These are phyloP conservation scores for Mustelus asterias DNA, from an alignment of 2,113 vertebrate species.

Conservation along the genomic window DNA sequence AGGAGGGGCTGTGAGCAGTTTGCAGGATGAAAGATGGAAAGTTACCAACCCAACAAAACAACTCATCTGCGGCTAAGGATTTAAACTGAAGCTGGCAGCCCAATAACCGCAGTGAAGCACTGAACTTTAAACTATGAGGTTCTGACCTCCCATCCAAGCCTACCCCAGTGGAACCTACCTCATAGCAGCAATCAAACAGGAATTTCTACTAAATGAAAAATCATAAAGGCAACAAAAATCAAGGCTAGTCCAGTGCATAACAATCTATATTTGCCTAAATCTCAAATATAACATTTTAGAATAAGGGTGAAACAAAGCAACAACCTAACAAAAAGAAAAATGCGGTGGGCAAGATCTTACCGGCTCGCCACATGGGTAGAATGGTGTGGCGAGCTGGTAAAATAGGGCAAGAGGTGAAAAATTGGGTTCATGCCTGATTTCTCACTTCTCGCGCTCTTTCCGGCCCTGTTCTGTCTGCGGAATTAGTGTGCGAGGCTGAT, in stretches of 20 bases:
- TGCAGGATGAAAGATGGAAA: not conserved
- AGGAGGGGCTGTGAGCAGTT: not conserved
- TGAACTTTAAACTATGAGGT: not conserved
- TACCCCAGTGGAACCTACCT: not conserved
- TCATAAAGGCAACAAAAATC: not conserved
- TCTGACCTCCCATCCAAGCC: not conserved
- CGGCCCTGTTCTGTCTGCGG: too few species aligned
- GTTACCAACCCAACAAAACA: not conserved
- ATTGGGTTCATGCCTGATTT: too few species aligned
- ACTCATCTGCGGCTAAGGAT: not conserved
- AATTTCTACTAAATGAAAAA: not conserved
- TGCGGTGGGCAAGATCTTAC: not conserved
- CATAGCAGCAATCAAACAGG: not conserved
- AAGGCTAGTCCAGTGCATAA: not conserved
- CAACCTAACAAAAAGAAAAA: not conserved
- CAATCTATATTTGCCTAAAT: not conserved
- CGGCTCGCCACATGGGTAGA: too few species aligned
- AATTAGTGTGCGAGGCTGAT: too few species aligned
- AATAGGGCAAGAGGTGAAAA: too few species aligned
- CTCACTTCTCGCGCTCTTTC: too few species aligned
- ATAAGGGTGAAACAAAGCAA: not conserved
- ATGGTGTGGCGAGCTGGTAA: too few species aligned
- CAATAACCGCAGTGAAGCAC: not conserved
- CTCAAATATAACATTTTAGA: not conserved
- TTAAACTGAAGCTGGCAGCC: not conserved